phyloP scores from a whole-genome alignment of 1,140 invertebrate genomes.

The Diabrotica virgifera region DNA sequence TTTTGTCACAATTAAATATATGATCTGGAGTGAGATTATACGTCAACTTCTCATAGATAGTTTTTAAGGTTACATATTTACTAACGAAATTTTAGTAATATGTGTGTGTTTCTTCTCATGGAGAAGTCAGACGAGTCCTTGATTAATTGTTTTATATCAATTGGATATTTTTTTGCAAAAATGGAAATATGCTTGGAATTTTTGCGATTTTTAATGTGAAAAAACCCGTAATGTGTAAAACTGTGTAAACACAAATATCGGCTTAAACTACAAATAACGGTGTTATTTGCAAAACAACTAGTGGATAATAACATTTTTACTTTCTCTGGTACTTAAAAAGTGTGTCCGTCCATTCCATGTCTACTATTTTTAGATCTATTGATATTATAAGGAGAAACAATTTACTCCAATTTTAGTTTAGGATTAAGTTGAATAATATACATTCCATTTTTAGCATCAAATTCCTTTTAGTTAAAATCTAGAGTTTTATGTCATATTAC shows the following conservation, averaged over 20 bases:
- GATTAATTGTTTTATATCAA: too few relatives aligned
- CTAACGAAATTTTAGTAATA: too few relatives aligned
- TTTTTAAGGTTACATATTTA: too few relatives aligned
- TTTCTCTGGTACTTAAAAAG: conserved; percentile 5
- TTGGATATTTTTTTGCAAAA: too few relatives aligned
- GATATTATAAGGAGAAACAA: conserved; percentile 3
- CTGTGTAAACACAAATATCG: background rate
- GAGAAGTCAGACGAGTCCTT: too few relatives aligned
- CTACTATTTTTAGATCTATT: conserved; percentile 8
- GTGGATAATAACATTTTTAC: background rate
- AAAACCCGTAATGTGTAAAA: background rate
- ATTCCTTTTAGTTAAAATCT: conserved; percentile 21
- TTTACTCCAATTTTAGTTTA: background rate
- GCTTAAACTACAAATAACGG: background rate
- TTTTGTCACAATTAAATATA: too few relatives aligned
- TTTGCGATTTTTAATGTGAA: background rate
- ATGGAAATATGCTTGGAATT: too few relatives aligned
- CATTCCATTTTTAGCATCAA: conserved; percentile 24
- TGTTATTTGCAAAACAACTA: background rate
- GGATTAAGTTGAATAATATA: conserved; percentile 10
- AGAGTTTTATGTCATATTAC: conserved; percentile 18
- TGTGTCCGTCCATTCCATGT: conserved; percentile 16
- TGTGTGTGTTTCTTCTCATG: too few relatives aligned
- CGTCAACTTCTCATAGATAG: too few relatives aligned
- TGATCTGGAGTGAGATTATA: too few relatives aligned